These are phyloP conservation scores for Delia radicum DNA, from an alignment of 1,140 invertebrate species.

Conservation along the genomic window DNA sequence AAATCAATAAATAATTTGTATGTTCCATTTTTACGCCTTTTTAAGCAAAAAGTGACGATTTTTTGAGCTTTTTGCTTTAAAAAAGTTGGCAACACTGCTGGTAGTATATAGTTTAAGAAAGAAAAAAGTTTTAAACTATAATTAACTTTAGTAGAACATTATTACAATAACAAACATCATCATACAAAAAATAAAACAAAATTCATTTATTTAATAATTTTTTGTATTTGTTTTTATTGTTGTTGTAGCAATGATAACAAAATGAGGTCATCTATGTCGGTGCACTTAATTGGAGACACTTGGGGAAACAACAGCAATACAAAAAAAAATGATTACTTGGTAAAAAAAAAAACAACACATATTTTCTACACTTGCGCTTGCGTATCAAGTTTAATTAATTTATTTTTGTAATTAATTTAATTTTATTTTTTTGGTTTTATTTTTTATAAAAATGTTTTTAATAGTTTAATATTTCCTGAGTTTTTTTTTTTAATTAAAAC, in stretches of 20 bases:
- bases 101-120: too few species aligned
- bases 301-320: background rate
- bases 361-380: constrained; percentile 26
- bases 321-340: background rate
- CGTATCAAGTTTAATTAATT: background rate
- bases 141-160: too few species aligned
- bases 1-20: too few species aligned
- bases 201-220: background rate
- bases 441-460: background rate
- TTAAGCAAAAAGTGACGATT: too few species aligned
- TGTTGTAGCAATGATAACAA: background rate
- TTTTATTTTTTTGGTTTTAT: background rate
- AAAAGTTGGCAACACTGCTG: too few species aligned
- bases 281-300: constrained; percentile 11
- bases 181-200: background rate
- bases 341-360: too few species aligned
- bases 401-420: background rate
- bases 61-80: too few species aligned
- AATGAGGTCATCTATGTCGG: constrained; percentile 16
- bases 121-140: too few species aligned
- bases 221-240: constrained; percentile 3
- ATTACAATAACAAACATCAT: background rate
- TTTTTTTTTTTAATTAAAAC: background rate
- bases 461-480: background rate
- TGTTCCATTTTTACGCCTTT: too few species aligned